These are phyloP conservation scores for Poeciliopsis gracilis DNA, from an alignment of 2,797 vertebrate species.

Conservation along the genomic window DNA sequence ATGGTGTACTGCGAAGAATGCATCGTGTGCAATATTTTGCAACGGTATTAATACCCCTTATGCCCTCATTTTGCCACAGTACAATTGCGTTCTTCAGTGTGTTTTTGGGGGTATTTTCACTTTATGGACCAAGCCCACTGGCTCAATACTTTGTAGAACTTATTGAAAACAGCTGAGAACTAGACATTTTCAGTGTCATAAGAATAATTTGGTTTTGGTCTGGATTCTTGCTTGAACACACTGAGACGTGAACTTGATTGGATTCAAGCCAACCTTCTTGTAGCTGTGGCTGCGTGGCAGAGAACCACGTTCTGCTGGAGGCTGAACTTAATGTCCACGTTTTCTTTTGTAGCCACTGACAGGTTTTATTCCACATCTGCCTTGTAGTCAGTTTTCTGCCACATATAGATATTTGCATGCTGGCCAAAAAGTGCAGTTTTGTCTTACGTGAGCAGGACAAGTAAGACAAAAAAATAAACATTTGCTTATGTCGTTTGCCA, in stretches of 20 bases:
- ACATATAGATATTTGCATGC: background rate
- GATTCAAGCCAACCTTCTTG: background rate
- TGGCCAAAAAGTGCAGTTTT: background rate
- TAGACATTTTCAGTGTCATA: background rate
- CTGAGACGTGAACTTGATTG: background rate
- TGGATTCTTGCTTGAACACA: background rate
- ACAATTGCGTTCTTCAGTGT: background rate
- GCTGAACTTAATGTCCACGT: background rate
- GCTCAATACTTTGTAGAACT: background rate
- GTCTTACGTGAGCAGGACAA: background rate
- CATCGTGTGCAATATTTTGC: slow-evolving; percentile 1
- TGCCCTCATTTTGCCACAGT: background rate
- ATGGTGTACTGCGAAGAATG: slow-evolving; percentile 46
- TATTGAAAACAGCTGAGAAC: background rate
- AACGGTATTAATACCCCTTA: background rate
- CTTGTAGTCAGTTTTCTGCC: background rate
- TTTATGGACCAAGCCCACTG: background rate
- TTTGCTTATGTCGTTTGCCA: background rate
- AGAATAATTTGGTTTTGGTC: background rate
- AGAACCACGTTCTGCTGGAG: background rate
- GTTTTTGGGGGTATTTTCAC: background rate
- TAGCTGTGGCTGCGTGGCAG: background rate
- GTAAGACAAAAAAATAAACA: too few relatives aligned
- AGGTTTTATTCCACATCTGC: background rate
- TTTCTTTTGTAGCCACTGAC: background rate